Percentiles rank a stretch among this genome's conserved stretches.
phyloP scores from a whole-genome alignment of 2,113 vertebrate genomes.

The Fregetta grallaria region DNA sequence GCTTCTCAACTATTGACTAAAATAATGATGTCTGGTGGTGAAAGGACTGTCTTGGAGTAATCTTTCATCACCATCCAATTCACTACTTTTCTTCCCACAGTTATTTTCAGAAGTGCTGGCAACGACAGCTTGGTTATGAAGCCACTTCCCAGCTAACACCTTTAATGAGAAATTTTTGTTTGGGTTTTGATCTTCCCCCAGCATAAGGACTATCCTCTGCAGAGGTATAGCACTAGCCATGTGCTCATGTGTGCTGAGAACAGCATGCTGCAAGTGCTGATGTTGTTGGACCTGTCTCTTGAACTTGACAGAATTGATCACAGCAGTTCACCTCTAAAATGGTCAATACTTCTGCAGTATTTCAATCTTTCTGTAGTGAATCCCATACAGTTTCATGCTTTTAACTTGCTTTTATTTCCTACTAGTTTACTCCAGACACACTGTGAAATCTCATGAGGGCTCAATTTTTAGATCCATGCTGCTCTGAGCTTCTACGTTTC shows the following conservation, averaged over 20 bases:
- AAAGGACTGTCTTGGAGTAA: neutral
- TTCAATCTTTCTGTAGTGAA: neutral
- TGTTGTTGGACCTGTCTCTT: neutral
- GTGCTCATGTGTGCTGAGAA: neutral
- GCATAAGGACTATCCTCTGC: neutral
- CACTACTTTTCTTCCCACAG: neutral
- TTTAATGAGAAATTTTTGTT: slow-evolving; percentile 4
- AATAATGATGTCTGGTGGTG: neutral
- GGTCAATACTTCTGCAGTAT: neutral
- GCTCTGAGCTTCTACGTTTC: neutral
- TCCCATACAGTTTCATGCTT: neutral
- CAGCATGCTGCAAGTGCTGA: neutral
- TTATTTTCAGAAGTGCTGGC: neutral
- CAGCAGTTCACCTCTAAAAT: neutral
- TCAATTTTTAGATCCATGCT: neutral
- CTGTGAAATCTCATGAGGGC: neutral
- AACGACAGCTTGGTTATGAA: neutral
- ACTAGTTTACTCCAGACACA: neutral
- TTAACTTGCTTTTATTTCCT: neutral
- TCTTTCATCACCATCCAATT: neutral
- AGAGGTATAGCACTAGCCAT: neutral
- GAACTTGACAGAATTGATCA: neutral
- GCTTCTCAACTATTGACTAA: neutral
- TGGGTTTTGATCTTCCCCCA: neutral
- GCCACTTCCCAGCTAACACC: neutral